Percentiles rank a stretch among this genome's conserved stretches.
These are phyloP conservation scores for Agriopis aurantiaria DNA, from an alignment of 2,888 invertebrate species.

Conservation along the genomic window DNA sequence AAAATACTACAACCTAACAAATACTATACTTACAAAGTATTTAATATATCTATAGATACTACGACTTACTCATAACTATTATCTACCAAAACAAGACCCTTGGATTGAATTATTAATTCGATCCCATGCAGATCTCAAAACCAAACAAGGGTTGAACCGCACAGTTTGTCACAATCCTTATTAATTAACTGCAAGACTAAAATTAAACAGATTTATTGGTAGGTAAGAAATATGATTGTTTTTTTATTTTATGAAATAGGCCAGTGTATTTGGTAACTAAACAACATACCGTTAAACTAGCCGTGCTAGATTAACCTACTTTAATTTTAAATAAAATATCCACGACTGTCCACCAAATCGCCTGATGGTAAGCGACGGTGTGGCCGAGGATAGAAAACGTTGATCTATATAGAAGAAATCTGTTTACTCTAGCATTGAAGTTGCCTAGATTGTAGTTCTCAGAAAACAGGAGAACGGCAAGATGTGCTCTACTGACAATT, in stretches of 20 bases:
- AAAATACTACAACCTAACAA: too few relatives aligned
- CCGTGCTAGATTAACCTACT: too few relatives aligned
- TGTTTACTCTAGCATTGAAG: background rate
- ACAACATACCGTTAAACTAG: too few relatives aligned
- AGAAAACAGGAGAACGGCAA: too few relatives aligned
- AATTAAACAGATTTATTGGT: background rate
- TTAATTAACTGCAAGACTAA: conserved; percentile 29
- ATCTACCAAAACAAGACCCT: background rate
- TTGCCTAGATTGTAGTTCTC: too few relatives aligned
- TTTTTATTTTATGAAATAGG: background rate
- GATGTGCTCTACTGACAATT: too few relatives aligned
- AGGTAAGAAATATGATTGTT: background rate
- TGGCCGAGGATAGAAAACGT: background rate
- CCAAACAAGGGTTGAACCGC: conserved; percentile 40
- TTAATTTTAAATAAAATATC: too few relatives aligned
- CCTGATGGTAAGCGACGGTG: background rate
- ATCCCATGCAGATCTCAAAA: conserved; percentile 40
- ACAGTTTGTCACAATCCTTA: conserved; percentile 37
- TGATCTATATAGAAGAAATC: background rate
- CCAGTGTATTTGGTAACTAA: too few relatives aligned
- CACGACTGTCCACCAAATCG: background rate
- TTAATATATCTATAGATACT: background rate
- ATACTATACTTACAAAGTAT: too few relatives aligned
- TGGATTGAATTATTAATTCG: conserved; percentile 20
- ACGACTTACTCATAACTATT: too few relatives aligned